Evolutionary conservation across 2,797 vertebrate genomes (phyloP), one percentile per base, ranked within the genome.

Genomic region (Rhinoraja longicauda): DNA sequence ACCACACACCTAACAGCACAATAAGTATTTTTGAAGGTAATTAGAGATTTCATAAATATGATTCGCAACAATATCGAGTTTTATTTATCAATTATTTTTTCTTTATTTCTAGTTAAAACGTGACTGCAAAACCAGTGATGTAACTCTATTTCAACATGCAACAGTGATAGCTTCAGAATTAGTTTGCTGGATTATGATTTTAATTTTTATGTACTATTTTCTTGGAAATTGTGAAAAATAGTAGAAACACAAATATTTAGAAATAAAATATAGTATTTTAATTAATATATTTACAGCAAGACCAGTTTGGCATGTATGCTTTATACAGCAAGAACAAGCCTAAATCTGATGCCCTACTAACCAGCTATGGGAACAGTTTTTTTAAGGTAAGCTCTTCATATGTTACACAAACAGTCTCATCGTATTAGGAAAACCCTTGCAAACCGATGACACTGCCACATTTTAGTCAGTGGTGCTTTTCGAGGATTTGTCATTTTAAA

Each of bases 251-350:
- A 93, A 59, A 79, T n/a, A 17, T 39, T 72, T 0, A 10, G 70
- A 59, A 76, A 29, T 76, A 75, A 64, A 76, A 8, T 81, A 15
- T 75, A 75, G 53, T 24, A 92, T 92, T 67, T 19, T 91, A 26
- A 72, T 75, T 72, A 78, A 9, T 92, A 93, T 93, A 82, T 45
- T 93, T 95, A 70, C 96, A 99, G 98, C 97, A 97, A 94, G 98
- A 99, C 95, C 98, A 99, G 96, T 99, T 99, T 94, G 95, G 97
- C 93, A 96, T 99, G 94, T 99, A 99, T 0, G 98, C 99, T 0
- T 95, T 99, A 32, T 99, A 99, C 93, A 99, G 98, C 95, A 99
- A 99, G 95, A 99, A 99, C 95, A 99, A 99, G 94, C 98, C 98
- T 0, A 97, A 97, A 94, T 99, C 98, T 0, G 98, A 99, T 36